Evolutionary conservation across 2,888 invertebrate genomes (phyloP).

Genomic region (Psylliodes chrysocephalus): DNA sequence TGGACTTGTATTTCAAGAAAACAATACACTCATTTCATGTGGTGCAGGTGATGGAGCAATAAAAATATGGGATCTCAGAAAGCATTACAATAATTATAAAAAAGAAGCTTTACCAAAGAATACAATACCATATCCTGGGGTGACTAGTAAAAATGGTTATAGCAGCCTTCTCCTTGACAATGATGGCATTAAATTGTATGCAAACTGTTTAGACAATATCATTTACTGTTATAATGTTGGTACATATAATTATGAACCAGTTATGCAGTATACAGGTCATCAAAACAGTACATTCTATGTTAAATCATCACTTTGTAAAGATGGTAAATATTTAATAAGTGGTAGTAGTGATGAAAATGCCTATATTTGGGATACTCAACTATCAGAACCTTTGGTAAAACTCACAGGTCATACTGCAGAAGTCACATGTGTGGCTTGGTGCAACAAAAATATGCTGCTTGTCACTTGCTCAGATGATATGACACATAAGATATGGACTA

Average conservation of each 20-base stretch:
- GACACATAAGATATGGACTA: constrained; percentile 79
- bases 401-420: constrained; percentile 84
- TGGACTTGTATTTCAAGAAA: constrained; percentile 84
- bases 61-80: constrained; percentile 82
- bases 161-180: constrained; percentile 82
- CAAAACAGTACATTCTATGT: constrained; percentile 86
- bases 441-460: constrained; percentile 70
- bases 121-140: constrained; percentile 78
- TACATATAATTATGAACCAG: constrained; percentile 74
- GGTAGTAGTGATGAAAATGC: constrained; percentile 90
- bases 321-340: constrained; percentile 83
- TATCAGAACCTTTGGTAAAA: constrained; percentile 73
- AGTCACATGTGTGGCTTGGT: constrained; percentile 90
- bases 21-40: constrained; percentile 81
- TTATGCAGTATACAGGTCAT: constrained; percentile 77
- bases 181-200: constrained; percentile 76
- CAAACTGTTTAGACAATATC: constrained; percentile 86
- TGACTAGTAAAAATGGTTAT: constrained; percentile 77
- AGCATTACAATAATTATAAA: constrained; percentile 77
- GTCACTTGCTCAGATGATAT: constrained; percentile 89
- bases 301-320: constrained; percentile 82
- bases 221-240: constrained; percentile 87
- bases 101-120: constrained; percentile 78
- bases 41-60: constrained; percentile 88
- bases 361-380: constrained; percentile 83